These are phyloP conservation scores for Xiphorhynchus elegans DNA, from an alignment of 2,113 vertebrate genomes.

Conservation along the genomic window DNA sequence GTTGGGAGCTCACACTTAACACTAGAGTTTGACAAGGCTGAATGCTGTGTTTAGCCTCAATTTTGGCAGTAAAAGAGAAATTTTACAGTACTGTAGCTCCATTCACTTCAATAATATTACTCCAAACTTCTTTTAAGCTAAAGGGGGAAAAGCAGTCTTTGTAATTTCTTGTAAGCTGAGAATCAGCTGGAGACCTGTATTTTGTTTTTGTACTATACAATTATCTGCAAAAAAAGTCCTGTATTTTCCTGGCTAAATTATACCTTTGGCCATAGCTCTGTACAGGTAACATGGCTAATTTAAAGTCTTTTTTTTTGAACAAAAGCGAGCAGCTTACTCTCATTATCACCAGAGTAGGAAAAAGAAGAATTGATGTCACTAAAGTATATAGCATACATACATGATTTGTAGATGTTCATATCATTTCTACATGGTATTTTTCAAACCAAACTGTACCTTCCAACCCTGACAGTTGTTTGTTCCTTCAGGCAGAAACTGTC, in stretches of 20 bases:
- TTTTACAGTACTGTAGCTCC: neutral
- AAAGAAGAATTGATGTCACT: neutral
- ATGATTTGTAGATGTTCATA: neutral
- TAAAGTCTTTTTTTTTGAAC: neutral
- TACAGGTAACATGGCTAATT: neutral
- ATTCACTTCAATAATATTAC: neutral
- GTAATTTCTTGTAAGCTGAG: neutral
- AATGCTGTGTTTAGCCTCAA: neutral
- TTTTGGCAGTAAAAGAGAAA: neutral
- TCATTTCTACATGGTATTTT: neutral
- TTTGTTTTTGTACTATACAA: neutral
- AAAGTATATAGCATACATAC: neutral
- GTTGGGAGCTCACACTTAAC: neutral
- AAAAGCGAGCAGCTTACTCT: neutral
- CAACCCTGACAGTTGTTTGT: neutral
- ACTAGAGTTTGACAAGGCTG: neutral
- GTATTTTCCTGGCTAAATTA: neutral
- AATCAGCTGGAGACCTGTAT: neutral
- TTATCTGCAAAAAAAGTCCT: neutral
- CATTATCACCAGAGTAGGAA: neutral
- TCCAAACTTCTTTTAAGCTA: neutral
- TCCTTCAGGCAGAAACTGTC: constrained; percentile 2
- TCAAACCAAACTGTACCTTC: neutral
- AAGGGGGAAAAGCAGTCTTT: neutral
- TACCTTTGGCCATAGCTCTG: neutral